phyloP scores from a whole-genome alignment of 2,888 invertebrate genomes.

The Coecobrya sp. region DNA sequence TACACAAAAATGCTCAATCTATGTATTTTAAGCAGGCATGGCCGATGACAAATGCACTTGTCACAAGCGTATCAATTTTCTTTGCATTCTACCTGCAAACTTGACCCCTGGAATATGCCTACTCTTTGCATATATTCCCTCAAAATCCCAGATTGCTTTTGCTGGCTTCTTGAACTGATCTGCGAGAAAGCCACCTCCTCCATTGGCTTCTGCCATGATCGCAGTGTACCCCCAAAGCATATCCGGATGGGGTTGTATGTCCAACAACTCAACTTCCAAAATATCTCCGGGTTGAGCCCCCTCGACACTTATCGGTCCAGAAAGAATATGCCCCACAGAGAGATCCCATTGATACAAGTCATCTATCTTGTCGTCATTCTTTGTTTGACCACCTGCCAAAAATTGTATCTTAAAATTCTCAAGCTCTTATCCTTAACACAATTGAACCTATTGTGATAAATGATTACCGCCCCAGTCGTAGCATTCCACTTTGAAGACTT shows the following conservation, averaged over 20 bases:
- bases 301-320: conserved; percentile 82
- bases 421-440: not conserved
- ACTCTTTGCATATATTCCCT: conserved; percentile 83
- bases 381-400: conserved; percentile 79
- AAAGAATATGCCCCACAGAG: conserved; percentile 72
- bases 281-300: conserved; percentile 83
- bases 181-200: conserved; percentile 82
- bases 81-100: conserved; percentile 79
- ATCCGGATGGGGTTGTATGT: conserved; percentile 80
- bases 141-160: conserved; percentile 84
- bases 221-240: conserved; percentile 77
- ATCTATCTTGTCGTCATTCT: conserved; percentile 80
- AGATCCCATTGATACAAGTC: conserved; percentile 75
- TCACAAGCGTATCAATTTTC: no score
- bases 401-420: not conserved
- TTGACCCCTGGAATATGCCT: conserved; percentile 83
- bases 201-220: conserved; percentile 65
- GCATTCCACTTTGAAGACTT: conserved; percentile 83
- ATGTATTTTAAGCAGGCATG: no score
- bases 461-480: conserved; percentile 81
- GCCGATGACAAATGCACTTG: no score
- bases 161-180: conserved; percentile 75
- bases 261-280: conserved; percentile 82
- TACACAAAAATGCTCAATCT: no score
- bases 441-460: not conserved